These are phyloP conservation scores for Nasonia oneida DNA, from an alignment of 2,888 invertebrate genomes.

Conservation along the genomic window DNA sequence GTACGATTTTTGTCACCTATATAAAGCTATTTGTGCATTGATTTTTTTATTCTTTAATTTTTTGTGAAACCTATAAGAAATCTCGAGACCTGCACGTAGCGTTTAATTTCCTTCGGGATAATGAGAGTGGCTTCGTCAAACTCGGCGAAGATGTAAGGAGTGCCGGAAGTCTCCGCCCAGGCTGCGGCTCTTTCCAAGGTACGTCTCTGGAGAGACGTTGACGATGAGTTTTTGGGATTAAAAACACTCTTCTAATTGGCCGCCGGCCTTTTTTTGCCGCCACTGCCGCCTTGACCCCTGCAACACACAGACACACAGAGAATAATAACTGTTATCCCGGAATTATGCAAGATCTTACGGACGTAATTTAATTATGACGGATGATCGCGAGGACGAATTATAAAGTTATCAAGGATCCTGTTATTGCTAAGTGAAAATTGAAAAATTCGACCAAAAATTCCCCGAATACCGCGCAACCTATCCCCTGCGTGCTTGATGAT, in stretches of 20 bases:
- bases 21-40: too few relatives aligned
- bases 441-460: too few relatives aligned
- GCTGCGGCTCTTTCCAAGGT: constrained; percentile 64
- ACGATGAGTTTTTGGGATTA: constrained; percentile 69
- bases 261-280: constrained; percentile 12
- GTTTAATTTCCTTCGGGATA: constrained; percentile 77
- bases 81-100: constrained; percentile 66
- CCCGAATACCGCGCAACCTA: too few relatives aligned
- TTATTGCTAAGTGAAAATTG: background rate
- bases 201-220: constrained; percentile 60
- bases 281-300: constrained; percentile 5
- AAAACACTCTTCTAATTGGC: constrained; percentile 66
- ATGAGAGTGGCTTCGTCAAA: constrained; percentile 74
- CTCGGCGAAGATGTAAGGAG: constrained; percentile 72
- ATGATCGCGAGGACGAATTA: constrained; percentile 17
- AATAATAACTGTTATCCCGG: constrained; percentile 29
- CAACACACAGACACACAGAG: constrained; percentile 34
- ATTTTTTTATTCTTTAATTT: background rate
- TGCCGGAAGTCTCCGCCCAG: constrained; percentile 72
- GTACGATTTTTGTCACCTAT: too few relatives aligned
- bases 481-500: background rate
- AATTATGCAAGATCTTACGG: constrained; percentile 23
- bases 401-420: background rate
- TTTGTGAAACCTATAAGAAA: constrained; percentile 20
- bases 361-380: constrained; percentile 40